Base-by-base conservation (phyloP, 2,888 invertebrate species). In the Epinotia demarniana region DNA sequence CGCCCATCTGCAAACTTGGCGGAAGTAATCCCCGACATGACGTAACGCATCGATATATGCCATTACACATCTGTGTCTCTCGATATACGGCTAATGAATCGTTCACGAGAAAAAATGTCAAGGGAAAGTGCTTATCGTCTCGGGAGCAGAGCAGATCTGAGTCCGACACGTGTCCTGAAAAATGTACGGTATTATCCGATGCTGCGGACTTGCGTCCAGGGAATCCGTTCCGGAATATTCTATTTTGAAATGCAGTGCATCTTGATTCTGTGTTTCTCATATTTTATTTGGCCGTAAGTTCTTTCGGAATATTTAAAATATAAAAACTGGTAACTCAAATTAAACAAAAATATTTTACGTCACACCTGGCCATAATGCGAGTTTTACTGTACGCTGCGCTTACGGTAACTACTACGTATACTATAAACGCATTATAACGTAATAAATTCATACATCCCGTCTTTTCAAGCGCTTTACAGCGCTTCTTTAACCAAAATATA, bases 11-110 rank as follows among this genome's bases (percentile, higher is more conserved):
- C 57, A 27, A 76, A 76, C 69, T 74, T 71, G 60, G 49, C 64
- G 66, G 66, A 46, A 66, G 71, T 75, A 43, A 75, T 75, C 71
- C 61, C 71, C 43, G 39, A 53, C 70, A 23, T 33, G 33, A 43
- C 58, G 64, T 60, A 57, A 71, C 43, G 70, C 75, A 49, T 49
- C 69, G 75, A 75, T 71, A 75, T 60, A 58, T 64, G 74, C 16
- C 58, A 57, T 58, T 74, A 69, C 61, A 55, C 66, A 75, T 60
- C 75, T 71, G 66, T 12, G 69, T 1, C 68, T 3, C 68, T 53
- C n/a, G 16, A 18, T 39, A 19, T 67, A 4, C 39, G 8, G 57
- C 68, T 68, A 57, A 68, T 58, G 68, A 67, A 68, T 68, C 19
- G 68, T 9, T 23, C n/a, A 57, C n/a, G 27, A 53, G 49, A 62